Evolutionary conservation across 1,140 invertebrate species (phyloP).

Genomic region (Zaprionus vittiger): DNA sequence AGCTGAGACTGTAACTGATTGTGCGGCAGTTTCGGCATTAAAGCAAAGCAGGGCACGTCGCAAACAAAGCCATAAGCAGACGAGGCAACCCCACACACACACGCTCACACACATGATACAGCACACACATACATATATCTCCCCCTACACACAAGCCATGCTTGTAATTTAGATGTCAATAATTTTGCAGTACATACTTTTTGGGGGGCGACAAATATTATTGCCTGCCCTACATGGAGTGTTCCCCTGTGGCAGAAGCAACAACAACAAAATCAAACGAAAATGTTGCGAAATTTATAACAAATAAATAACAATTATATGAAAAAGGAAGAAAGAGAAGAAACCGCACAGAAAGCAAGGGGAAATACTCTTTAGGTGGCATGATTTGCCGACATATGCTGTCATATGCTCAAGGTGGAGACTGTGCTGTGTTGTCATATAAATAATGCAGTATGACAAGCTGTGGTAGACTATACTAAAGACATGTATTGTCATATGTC

Average conservation of each 20-base stretch:
- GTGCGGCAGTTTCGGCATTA: slow-evolving; percentile 48
- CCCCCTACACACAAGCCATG: slow-evolving; percentile 1
- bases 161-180: slow-evolving; percentile 79
- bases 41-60: slow-evolving; percentile 75
- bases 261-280: slow-evolving; percentile 36
- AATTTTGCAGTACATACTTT: slow-evolving; percentile 64
- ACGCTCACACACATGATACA: slow-evolving; percentile 27
- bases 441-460: not conserved
- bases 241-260: slow-evolving; percentile 37
- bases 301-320: slow-evolving; percentile 51
- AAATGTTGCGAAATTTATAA: slow-evolving; percentile 56
- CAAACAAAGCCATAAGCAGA: slow-evolving; percentile 75
- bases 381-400: slow-evolving; percentile 1
- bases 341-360: not conserved
- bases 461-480: not conserved
- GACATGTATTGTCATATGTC: too few relatives aligned
- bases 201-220: slow-evolving; percentile 51
- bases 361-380: not conserved
- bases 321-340: slow-evolving; percentile 3
- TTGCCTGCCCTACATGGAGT: slow-evolving; percentile 41
- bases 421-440: not conserved
- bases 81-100: slow-evolving; percentile 29
- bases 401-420: not conserved
- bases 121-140: slow-evolving; percentile 16
- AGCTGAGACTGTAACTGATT: slow-evolving; percentile 82